Conservation (phyloP, 2,113 vertebrate genomes). For the Isichthys henryi region DNA sequence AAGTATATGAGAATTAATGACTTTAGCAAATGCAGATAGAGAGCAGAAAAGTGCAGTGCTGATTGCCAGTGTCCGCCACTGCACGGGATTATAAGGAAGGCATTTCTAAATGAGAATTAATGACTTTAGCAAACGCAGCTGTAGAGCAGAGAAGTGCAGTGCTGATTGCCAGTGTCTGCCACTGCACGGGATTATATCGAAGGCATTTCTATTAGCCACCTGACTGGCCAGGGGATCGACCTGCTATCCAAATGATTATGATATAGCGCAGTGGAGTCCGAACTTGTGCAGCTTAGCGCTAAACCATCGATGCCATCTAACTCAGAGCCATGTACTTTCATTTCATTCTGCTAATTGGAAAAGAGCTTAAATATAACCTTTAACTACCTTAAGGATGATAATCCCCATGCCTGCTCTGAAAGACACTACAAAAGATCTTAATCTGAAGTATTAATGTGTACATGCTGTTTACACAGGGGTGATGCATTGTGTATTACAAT, state of each 20-base stretch:
- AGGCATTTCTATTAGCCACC: not conserved
- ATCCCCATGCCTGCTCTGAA: not conserved
- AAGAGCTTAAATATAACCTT: not conserved
- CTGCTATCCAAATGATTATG: not conserved
- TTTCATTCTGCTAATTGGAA: not conserved
- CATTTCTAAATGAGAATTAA: not conserved
- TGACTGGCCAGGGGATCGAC: not conserved
- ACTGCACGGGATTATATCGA: not conserved
- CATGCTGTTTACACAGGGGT: not conserved
- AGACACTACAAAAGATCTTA: not conserved
- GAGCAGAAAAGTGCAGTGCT: not conserved
- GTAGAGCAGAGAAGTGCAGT: not conserved
- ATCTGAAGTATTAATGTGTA: not conserved
- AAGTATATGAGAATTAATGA: not conserved
- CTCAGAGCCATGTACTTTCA: not conserved
- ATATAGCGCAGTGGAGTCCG: not conserved
- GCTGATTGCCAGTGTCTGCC: not conserved
- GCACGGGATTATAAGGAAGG: not conserved
- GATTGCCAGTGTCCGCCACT: not conserved
- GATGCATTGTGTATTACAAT: not conserved
- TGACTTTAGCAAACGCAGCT: not conserved
- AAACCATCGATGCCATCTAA: not conserved
- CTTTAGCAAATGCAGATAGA: not conserved
- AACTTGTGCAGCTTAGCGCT: not conserved
- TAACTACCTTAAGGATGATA: not conserved